Base-by-base conservation (phyloP, 2,113 vertebrate genomes). In the Sialia sialis region DNA sequence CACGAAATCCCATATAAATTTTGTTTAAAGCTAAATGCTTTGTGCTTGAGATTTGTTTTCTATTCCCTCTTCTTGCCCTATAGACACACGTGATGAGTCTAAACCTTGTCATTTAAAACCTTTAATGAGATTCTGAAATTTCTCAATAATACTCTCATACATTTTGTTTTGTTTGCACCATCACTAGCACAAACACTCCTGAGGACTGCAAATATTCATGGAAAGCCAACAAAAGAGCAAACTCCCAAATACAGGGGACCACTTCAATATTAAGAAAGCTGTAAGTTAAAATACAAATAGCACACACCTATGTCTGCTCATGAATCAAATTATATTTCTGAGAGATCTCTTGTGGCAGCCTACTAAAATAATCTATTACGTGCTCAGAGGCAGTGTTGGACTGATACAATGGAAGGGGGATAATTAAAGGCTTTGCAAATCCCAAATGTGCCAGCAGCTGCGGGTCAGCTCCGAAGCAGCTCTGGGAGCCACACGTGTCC, bases 351-450 rank as follows among this genome's bases (percentile, higher is more conserved):
- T 17, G 52, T 4, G 36, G 84, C 84, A 80, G 78, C 67, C 68
- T 41, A 13, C 70, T 83, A 22, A 67, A 76, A 80, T 64, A 90
- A 90, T 80, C 4, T 5, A 59, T 81, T 63, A 63, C 0, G 4
- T 89, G 74, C 87, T 95, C 76, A 59, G 63, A 86, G 87, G 75
- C 82, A 70, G 78, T 1, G 0, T 51, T 89, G 1, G 18, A n/a
- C 82, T 41, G 84, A 36, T 80, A 59, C 75, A 70, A 51, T 56
- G 84, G 38, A 66, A 80, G 39, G 68, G 51, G 63, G 48, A 67
- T 90, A 88, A 95, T 95, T 70, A 94, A 95, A 94, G 87, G 84
- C 90, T 88, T 69, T 78, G 86, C 63, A 46, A 67, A 76, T 74
- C 92, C 82, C 84, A 66, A 43, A 68, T 0, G 58, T 55, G 67